These are phyloP conservation scores for Phylloscopus trochiloides DNA, from an alignment of 2,113 vertebrate genomes.

Conservation along the genomic window DNA sequence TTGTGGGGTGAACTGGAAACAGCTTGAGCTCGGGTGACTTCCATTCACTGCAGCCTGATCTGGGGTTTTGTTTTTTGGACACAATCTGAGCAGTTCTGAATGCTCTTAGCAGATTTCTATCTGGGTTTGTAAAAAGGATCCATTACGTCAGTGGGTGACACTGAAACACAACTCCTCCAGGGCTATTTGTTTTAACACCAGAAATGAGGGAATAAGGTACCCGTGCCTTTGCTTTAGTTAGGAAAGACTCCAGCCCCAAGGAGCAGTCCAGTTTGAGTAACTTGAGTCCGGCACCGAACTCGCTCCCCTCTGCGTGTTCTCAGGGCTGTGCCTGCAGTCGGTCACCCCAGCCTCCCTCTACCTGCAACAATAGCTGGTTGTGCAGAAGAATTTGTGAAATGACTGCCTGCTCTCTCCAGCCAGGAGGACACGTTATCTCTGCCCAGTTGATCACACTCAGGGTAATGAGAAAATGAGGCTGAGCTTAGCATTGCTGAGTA, in stretches of 20 bases:
- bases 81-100: constrained; percentile 13
- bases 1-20: background rate
- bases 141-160: constrained; percentile 31
- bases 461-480: constrained; percentile 78
- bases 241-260: background rate
- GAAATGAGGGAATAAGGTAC: constrained; percentile 38
- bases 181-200: constrained; percentile 39
- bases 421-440: constrained; percentile 71
- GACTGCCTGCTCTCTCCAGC: constrained; percentile 67
- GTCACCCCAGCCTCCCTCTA: constrained; percentile 54
- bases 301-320: background rate
- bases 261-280: constrained; percentile 20
- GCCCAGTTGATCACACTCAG: constrained; percentile 71
- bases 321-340: constrained; percentile 36
- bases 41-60: background rate
- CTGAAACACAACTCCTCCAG: constrained; percentile 42
- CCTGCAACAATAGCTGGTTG: constrained; percentile 77
- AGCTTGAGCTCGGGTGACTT: background rate
- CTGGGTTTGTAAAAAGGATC: constrained; percentile 20
- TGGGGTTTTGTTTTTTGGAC: background rate
- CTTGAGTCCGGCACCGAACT: background rate
- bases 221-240: constrained; percentile 5
- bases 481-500: constrained; percentile 73
- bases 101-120: constrained; percentile 35
- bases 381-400: constrained; percentile 76